Evolutionary conservation across 2,888 invertebrate genomes (phyloP).

Genomic region (Carterocephalus palaemon): DNA sequence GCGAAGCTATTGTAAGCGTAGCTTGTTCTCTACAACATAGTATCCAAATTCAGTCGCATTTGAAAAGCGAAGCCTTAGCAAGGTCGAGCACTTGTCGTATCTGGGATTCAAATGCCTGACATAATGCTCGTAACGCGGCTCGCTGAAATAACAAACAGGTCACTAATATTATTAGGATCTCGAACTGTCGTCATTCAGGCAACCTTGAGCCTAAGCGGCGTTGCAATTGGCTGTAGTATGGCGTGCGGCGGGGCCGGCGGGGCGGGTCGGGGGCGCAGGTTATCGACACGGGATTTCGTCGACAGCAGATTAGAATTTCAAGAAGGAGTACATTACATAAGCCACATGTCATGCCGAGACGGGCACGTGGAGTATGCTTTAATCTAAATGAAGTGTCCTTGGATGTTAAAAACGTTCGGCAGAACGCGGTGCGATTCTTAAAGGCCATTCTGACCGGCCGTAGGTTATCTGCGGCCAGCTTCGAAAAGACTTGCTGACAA

Average conservation of each 20-base stretch:
- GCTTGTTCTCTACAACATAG: no score
- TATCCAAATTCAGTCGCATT: no score
- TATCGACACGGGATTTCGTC: no score
- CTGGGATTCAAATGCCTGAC: conserved; percentile 4
- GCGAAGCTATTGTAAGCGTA: no score
- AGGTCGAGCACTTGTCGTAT: background rate
- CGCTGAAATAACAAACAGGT: conserved; percentile 6
- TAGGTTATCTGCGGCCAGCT: no score
- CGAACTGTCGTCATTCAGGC: no score
- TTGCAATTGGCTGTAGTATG: background rate
- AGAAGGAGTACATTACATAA: conserved; percentile 8
- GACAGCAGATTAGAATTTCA: conserved; percentile 2
- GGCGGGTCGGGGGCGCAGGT: background rate
- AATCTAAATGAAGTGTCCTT: no score
- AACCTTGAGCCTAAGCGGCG: background rate
- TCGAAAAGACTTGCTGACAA: no score
- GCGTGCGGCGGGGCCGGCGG: background rate
- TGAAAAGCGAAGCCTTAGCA: no score
- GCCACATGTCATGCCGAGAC: conserved; percentile 2
- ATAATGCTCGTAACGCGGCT: conserved; percentile 4
- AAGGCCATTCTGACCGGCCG: no score
- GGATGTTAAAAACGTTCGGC: no score
- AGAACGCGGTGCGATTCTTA: no score
- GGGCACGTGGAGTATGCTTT: conserved; percentile 3
- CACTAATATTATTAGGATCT: background rate